phyloP scores from a whole-genome alignment of 2,888 invertebrate genomes.

The Drosophila planitibia region DNA sequence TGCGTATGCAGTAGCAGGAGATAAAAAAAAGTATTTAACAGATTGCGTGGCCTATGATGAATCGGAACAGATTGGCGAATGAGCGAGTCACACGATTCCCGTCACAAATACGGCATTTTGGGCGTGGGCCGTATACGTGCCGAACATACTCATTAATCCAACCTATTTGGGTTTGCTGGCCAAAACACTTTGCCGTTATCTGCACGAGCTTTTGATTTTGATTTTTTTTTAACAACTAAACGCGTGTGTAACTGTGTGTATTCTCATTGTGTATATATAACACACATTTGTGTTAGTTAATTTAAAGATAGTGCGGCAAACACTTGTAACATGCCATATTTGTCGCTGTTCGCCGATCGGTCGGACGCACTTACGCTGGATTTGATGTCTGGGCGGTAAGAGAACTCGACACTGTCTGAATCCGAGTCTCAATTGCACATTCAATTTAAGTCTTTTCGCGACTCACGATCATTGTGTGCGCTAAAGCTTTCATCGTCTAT shows the following conservation, averaged over 20 bases:
- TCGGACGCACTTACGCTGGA: conserved; percentile 58
- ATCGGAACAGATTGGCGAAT: conserved; percentile 25
- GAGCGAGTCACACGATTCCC: conserved; percentile 11
- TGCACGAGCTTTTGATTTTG: conserved; percentile 30
- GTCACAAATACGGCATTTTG: conserved; percentile 43
- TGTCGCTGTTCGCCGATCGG: conserved; percentile 1
- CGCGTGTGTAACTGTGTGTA: not conserved
- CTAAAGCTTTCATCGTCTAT: conserved; percentile 44
- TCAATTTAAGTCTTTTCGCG: conserved; percentile 76
- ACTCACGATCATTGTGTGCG: conserved; percentile 51
- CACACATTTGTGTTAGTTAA: conserved; percentile 11
- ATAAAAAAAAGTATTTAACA: conserved; percentile 55
- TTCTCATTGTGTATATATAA: not conserved
- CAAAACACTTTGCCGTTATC: conserved; percentile 47
- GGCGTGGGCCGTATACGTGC: conserved; percentile 63
- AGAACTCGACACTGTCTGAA: conserved; percentile 79
- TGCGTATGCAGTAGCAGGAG: conserved; percentile 26
- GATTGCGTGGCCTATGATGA: conserved; percentile 22
- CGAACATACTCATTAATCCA: conserved; percentile 27
- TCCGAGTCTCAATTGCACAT: conserved; percentile 60
- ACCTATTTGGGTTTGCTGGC: conserved; percentile 3
- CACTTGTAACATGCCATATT: conserved; percentile 26
- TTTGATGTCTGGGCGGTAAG: conserved; percentile 61
- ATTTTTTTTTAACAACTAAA: conserved; percentile 3
- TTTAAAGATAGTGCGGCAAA: conserved; percentile 32